These are phyloP conservation scores for Eulithis prunata DNA, from an alignment of 2,888 invertebrate genomes.

Conservation along the genomic window DNA sequence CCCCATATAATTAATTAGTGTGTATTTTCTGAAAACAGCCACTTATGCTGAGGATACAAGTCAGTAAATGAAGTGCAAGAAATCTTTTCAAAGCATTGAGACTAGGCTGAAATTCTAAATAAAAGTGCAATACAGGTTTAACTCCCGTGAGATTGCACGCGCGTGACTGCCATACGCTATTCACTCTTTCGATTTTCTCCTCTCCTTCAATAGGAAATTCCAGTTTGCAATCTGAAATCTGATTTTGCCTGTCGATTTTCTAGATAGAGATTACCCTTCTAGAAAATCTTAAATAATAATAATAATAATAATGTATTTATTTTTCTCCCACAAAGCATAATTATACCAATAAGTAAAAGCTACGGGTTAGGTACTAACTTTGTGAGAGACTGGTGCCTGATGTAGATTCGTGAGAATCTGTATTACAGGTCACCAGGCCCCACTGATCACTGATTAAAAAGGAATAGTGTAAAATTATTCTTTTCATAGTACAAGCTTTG, in stretches of 20 bases:
- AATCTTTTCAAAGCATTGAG: not conserved
- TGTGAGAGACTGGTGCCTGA: too few species aligned
- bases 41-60: slow-evolving; percentile 4
- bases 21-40: slow-evolving; percentile 3
- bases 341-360: too few species aligned
- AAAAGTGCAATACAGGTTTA: slow-evolving; percentile 28
- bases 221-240: slow-evolving; percentile 10
- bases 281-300: too few species aligned
- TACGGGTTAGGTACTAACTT: too few species aligned
- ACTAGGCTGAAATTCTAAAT: slow-evolving; percentile 6
- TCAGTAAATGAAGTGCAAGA: slow-evolving; percentile 10
- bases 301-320: too few species aligned
- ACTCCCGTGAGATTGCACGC: slow-evolving; percentile 20
- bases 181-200: slow-evolving; percentile 18
- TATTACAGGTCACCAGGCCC: too few species aligned
- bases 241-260: slow-evolving; percentile 6
- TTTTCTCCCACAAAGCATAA: too few species aligned
- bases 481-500: too few species aligned
- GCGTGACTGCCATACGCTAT: slow-evolving; percentile 23
- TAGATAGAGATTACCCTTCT: not conserved
- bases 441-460: too few species aligned
- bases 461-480: too few species aligned
- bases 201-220: slow-evolving; percentile 9
- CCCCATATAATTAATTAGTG: not conserved
- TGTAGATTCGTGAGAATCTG: too few species aligned